These are phyloP conservation scores for Drosophila ustulata DNA, from an alignment of 2,888 invertebrate genomes.

Conservation along the genomic window DNA sequence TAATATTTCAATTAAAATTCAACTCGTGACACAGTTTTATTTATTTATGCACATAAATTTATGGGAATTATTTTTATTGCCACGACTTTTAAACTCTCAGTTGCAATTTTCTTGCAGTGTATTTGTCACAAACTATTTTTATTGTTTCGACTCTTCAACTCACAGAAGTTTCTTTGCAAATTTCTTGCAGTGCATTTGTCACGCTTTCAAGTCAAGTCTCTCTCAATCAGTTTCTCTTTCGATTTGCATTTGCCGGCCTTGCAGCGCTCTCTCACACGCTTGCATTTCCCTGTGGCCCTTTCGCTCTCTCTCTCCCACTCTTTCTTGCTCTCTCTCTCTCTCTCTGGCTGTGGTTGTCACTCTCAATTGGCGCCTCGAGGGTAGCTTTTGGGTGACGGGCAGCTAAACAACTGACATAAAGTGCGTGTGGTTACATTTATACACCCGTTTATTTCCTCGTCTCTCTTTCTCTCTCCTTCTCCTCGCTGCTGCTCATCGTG, in stretches of 20 bases:
- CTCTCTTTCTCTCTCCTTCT: background rate
- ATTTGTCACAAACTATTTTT: too few species aligned
- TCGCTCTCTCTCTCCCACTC: background rate
- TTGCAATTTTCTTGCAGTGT: background rate
- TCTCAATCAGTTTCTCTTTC: conserved; percentile 12
- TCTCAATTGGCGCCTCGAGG: conserved; percentile 11
- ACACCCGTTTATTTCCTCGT: conserved; percentile 15
- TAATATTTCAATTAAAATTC: background rate
- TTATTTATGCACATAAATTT: background rate
- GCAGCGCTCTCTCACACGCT: conserved; percentile 15
- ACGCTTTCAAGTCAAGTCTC: conserved; percentile 20
- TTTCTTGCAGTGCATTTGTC: conserved; percentile 37
- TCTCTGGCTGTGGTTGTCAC: conserved; percentile 5
- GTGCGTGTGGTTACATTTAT: conserved; percentile 49
- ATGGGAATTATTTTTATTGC: background rate
- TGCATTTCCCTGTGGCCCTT: conserved; percentile 19
- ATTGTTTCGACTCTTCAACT: too few species aligned
- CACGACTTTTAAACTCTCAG: background rate
- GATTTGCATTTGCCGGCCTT: conserved; percentile 42
- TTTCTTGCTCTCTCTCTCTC: background rate
- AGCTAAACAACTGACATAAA: conserved; percentile 40
- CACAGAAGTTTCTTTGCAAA: too few species aligned
- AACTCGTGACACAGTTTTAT: background rate
- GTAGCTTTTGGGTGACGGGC: conserved; percentile 25
- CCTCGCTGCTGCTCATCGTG: background rate